phyloP scores from a whole-genome alignment of 2,888 invertebrate genomes.

The Trypoxylon attenuatum region DNA sequence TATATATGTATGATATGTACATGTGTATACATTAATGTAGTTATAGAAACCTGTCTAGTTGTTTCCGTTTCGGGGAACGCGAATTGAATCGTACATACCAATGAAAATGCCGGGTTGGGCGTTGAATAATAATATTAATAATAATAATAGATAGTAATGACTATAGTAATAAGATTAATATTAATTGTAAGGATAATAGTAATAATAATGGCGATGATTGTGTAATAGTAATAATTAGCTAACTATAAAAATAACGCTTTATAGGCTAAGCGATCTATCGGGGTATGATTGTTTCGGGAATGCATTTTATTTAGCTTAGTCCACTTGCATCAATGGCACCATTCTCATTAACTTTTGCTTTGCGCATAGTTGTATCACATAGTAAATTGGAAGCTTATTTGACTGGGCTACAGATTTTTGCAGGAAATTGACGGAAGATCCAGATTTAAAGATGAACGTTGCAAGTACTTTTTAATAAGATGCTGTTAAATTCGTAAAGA shows the following conservation, averaged over 20 bases:
- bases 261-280: slow-evolving; percentile 22
- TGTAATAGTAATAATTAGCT: slow-evolving; percentile 24
- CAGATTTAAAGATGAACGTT: too few species aligned
- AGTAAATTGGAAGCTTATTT: too few species aligned
- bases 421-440: too few species aligned
- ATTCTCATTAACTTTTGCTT: neutral
- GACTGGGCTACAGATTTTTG: too few species aligned
- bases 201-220: slow-evolving; percentile 1
- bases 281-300: slow-evolving; percentile 25
- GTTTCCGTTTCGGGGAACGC: slow-evolving; percentile 22
- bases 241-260: slow-evolving; percentile 42
- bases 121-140: slow-evolving; percentile 15
- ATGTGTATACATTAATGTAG: slow-evolving; percentile 10
- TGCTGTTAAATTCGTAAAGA: too few species aligned
- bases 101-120: slow-evolving; percentile 22
- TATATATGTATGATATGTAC: neutral
- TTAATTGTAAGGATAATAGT: slow-evolving; percentile 18
- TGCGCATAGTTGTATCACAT: too few species aligned
- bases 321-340: slow-evolving; percentile 18
- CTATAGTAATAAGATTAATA: too few species aligned
- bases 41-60: neutral
- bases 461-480: too few species aligned
- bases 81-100: slow-evolving; percentile 27
- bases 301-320: slow-evolving; percentile 12
- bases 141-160: slow-evolving; percentile 10